Conservation (phyloP, 2,888 invertebrate genomes). For the Pseudococcus viburni region DNA sequence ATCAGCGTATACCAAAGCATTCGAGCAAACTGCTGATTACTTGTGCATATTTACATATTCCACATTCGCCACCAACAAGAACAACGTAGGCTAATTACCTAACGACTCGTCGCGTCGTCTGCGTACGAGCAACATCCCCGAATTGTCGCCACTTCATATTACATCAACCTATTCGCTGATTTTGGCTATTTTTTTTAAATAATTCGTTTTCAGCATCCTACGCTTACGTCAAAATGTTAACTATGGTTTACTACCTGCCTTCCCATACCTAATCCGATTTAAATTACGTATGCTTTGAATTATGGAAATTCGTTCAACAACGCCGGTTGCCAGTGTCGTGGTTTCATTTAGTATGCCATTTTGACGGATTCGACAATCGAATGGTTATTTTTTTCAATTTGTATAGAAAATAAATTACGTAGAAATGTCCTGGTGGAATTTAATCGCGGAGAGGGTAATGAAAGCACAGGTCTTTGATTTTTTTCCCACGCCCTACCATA, state of each 20-base stretch:
- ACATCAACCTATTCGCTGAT: neutral
- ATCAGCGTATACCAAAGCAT: neutral
- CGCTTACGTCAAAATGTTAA: slow-evolving; percentile 5
- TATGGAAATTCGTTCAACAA: neutral
- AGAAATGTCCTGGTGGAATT: too few species aligned
- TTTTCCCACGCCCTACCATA: too few species aligned
- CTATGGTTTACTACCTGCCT: neutral
- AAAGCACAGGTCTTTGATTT: too few species aligned
- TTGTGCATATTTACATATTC: neutral
- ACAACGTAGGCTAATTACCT: neutral
- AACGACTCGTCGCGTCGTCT: neutral
- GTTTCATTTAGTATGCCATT: too few species aligned
- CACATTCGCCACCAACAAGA: neutral
- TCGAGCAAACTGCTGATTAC: slow-evolving; percentile 21
- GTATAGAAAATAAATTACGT: too few species aligned
- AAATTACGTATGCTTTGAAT: neutral
- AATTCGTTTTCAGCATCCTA: neutral
- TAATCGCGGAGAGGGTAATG: too few species aligned
- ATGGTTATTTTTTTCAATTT: too few species aligned
- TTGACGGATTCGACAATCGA: too few species aligned
- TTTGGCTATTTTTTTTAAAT: neutral
- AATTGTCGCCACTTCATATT: neutral
- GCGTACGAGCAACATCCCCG: neutral
- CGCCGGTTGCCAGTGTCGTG: neutral
- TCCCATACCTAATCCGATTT: neutral